Percentiles rank a stretch among this genome's conserved stretches.
Evolutionary conservation across 2,113 vertebrate species (phyloP).

Genomic region (Heterochromis multidens): DNA sequence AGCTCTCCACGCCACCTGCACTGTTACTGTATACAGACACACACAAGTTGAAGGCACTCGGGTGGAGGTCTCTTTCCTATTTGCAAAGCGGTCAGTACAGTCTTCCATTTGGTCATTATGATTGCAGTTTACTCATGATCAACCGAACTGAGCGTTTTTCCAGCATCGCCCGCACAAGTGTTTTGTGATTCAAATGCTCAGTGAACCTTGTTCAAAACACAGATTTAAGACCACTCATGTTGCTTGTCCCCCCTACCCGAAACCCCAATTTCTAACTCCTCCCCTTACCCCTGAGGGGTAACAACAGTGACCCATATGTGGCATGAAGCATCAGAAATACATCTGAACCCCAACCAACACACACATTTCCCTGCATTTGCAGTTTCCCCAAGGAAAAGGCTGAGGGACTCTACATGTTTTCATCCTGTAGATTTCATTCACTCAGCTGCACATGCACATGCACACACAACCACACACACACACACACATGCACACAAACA

Average conservation of each 20-base stretch:
- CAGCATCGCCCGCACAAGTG: neutral
- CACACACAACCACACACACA: neutral
- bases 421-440: constrained; percentile 60
- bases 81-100: neutral
- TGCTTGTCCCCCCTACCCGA: neutral
- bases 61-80: constrained; percentile 1
- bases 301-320: constrained; percentile 63
- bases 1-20: constrained; percentile 37
- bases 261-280: constrained; percentile 28
- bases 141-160: neutral
- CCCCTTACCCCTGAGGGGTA: constrained; percentile 30
- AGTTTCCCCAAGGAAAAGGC: constrained; percentile 24
- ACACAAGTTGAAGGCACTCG: neutral
- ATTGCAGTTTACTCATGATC: constrained; percentile 25
- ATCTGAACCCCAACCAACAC: constrained; percentile 58
- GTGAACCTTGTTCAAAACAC: constrained; percentile 27
- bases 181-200: constrained; percentile 17
- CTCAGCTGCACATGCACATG: constrained; percentile 10
- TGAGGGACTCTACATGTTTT: constrained; percentile 47
- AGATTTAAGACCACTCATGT: constrained; percentile 17
- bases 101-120: constrained; percentile 25
- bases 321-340: constrained; percentile 57
- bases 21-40: constrained; percentile 1
- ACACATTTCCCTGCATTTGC: neutral
- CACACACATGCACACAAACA: neutral